A percentile compares a stretch with the other conserved stretches of the same genome.
phyloP scores from a whole-genome alignment of 2,113 vertebrate genomes.

The Passerina amoena region DNA sequence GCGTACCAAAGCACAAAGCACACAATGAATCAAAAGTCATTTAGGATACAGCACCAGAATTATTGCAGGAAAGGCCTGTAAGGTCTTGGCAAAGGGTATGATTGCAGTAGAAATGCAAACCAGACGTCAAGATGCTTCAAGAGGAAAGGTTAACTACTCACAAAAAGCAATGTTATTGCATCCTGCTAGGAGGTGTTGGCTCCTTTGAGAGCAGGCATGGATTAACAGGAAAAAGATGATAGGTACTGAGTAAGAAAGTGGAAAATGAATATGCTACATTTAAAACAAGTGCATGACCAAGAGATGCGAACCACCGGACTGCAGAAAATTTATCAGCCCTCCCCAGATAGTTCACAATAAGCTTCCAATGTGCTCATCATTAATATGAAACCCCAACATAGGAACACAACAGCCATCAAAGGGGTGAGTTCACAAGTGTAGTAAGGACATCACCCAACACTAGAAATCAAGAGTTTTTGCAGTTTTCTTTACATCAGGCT shows the following conservation, averaged over 20 bases:
- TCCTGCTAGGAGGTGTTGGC: background rate
- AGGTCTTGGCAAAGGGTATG: constrained; percentile 22
- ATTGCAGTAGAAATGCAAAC: constrained; percentile 35
- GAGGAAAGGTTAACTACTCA: constrained; percentile 43
- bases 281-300: background rate
- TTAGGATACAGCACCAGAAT: constrained; percentile 27
- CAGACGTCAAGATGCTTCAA: constrained; percentile 44
- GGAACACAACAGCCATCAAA: background rate
- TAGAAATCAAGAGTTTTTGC: background rate
- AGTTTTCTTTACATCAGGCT: background rate
- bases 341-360: background rate
- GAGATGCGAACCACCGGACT: background rate
- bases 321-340: background rate
- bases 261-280: accelerated
- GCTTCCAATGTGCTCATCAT: background rate
- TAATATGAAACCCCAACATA: background rate
- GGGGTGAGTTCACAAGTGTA: accelerated
- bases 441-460: background rate
- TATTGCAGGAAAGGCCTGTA: constrained; percentile 47
- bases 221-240: background rate
- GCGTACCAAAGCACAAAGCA: constrained; percentile 15
- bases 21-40: constrained; percentile 47
- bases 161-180: background rate
- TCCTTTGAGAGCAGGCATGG: background rate
- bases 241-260: background rate